Conservation (phyloP, 1,140 invertebrate genomes). For the Akabosia matsudoensis region DNA sequence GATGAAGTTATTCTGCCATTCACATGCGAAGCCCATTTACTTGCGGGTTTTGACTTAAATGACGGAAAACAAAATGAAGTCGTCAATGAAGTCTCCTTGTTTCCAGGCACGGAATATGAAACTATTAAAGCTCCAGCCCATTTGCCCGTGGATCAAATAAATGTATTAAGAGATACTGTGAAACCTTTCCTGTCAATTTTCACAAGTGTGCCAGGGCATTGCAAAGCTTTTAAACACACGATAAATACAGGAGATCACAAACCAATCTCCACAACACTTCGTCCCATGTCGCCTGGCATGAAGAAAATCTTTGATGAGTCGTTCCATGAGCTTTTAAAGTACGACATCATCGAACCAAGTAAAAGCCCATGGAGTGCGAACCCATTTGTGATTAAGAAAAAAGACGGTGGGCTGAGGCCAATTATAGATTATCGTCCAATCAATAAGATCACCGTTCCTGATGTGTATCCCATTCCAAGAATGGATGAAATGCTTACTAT, state of each 20-base stretch:
- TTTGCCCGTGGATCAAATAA: neutral
- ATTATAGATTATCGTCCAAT: conserved; percentile 54
- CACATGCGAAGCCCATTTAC: too few species aligned
- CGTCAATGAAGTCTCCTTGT: neutral
- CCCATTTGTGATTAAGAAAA: conserved; percentile 46
- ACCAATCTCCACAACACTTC: neutral
- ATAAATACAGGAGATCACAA: neutral
- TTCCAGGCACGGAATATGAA: neutral
- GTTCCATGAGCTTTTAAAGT: neutral
- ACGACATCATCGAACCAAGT: conserved; percentile 42
- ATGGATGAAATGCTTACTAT: neutral
- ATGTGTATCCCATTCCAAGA: conserved; percentile 42
- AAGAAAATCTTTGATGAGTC: conserved; percentile 20
- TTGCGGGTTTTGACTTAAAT: too few species aligned
- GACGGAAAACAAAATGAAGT: neutral
- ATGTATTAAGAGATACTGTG: neutral
- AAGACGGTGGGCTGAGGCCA: conserved; percentile 49
- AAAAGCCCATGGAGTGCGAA: conserved; percentile 53
- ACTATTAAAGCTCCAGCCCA: neutral
- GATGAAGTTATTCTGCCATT: too few species aligned
- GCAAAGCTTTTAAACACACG: neutral
- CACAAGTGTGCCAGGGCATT: conserved; percentile 15
- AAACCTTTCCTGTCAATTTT: neutral
- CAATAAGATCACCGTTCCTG: conserved; percentile 47
- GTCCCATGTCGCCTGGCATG: neutral